Base-by-base conservation (phyloP, 2,888 invertebrate genomes). In the Nowickia ferox region DNA sequence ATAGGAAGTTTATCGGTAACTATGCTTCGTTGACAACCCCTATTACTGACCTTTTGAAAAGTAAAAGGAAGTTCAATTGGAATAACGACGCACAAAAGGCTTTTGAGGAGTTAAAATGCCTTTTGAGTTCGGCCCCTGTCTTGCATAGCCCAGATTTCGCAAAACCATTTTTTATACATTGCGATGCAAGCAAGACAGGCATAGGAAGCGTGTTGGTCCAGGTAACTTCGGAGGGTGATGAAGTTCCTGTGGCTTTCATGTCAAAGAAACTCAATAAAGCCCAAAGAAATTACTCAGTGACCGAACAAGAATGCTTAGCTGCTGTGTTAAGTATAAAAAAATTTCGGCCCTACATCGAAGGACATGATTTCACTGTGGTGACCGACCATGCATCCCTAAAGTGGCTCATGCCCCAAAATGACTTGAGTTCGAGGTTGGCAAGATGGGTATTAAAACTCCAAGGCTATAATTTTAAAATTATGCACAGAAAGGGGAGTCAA, bases 11-110 rank as follows among this genome's bases (percentile, higher is more conserved):
- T 51, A 51, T 51, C 5, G 9, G 17, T 5, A 51, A 11, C 30
- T 38, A 38, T 13, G 38, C 59, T 40, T n/a, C 55, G 3, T 22
- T 30, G 15, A 59, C 40, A 15, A 40, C 59, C 2, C 63, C 42
- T 10, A 11, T 63, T 13, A 63, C 19, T 5, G 63, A 66, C 38
- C 51, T 46, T 22, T 10, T 66, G 9, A 66, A 66, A 66, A 51
- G 6, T 10, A 30, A 38, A 11, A 30, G n/a, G 10, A 75, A 75
- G 53, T 75, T 75, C 38, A 2, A 2, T 4, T 75, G 75, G 75
- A 51, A 17, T 15, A 40, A 48, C 11, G 63, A 63, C 9, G 75
- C 75, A n/a, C 10, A 53, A 1, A 46, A 48, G 19, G 9, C 69
- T 8, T 69, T 53, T 51, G 48, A 42, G 19, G 2, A 13, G 6